A percentile compares a stretch with the other conserved stretches of the same genome.
Conservation (phyloP, 2,113 vertebrate genomes). For the Oplegnathus fasciatus region DNA sequence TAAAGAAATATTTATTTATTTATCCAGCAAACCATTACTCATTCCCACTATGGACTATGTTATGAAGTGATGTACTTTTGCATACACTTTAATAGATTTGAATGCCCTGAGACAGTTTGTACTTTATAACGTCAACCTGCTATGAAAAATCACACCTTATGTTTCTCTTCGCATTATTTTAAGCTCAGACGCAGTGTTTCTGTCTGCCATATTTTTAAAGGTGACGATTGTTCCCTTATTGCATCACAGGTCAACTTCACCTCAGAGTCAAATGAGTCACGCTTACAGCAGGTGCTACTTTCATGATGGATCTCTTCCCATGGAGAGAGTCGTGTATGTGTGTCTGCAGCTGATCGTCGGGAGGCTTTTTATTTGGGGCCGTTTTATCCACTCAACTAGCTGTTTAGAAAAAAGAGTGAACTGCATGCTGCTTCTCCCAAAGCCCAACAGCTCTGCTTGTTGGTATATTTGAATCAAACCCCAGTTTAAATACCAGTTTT, state of each 20-base stretch:
- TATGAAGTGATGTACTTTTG: background rate
- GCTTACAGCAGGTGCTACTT: conserved; percentile 40
- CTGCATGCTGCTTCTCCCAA: background rate
- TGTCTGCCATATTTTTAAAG: conserved; percentile 16
- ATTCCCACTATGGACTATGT: background rate
- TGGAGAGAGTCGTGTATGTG: conserved; percentile 6
- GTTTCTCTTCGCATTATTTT: background rate
- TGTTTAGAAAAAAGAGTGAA: background rate
- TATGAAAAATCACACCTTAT: background rate
- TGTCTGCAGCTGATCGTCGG: conserved; percentile 7
- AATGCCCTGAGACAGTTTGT: background rate
- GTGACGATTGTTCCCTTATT: background rate
- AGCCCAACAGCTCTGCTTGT: background rate
- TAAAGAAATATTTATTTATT: conserved; percentile 1
- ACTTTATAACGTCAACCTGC: background rate
- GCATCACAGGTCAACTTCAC: conserved; percentile 34
- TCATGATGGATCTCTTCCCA: conserved; percentile 7
- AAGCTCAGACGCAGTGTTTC: background rate
- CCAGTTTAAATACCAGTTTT: background rate
- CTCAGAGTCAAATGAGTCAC: conserved; percentile 63
- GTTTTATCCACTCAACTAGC: background rate
- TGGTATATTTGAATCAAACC: background rate
- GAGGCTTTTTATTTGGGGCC: background rate
- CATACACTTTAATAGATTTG: background rate
- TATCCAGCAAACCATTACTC: background rate